phyloP scores from a whole-genome alignment of 2,888 invertebrate species.

The Eledona agricola region DNA sequence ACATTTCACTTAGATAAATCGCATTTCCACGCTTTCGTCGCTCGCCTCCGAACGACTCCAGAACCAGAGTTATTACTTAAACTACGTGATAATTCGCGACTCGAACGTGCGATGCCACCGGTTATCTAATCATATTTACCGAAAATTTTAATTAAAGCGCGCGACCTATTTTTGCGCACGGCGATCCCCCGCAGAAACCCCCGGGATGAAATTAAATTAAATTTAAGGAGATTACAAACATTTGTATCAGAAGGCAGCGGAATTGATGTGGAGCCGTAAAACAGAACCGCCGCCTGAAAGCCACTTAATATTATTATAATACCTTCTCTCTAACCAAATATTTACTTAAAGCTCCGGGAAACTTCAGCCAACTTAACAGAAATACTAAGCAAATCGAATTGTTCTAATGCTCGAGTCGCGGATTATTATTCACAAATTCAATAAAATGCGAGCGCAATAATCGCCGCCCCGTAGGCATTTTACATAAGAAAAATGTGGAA shows the following conservation, averaged over 20 bases:
- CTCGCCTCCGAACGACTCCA: slow-evolving; percentile 8
- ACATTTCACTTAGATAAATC: slow-evolving; percentile 38
- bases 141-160: slow-evolving; percentile 12
- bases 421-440: slow-evolving; percentile 17
- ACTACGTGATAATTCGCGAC: slow-evolving; percentile 20
- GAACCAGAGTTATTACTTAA: slow-evolving; percentile 20
- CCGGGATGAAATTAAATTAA: slow-evolving; percentile 27
- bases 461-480: slow-evolving; percentile 14
- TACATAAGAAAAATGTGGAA: slow-evolving; percentile 30
- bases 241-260: slow-evolving; percentile 14
- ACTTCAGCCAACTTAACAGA: slow-evolving; percentile 42
- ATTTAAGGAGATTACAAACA: slow-evolving; percentile 29
- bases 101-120: no score
- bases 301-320: slow-evolving; percentile 48
- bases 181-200: no score
- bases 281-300: slow-evolving; percentile 35
- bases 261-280: slow-evolving; percentile 35
- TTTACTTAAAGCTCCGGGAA: slow-evolving; percentile 45
- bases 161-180: no score
- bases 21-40: slow-evolving; percentile 33
- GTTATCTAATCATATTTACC: no score
- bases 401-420: slow-evolving; percentile 14
- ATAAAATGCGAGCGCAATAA: slow-evolving; percentile 29
- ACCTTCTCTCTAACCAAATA: slow-evolving; percentile 45
- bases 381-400: slow-evolving; percentile 38